Evolutionary conservation across 2,797 vertebrate genomes (phyloP).

Genomic region (Garrulus glandarius): DNA sequence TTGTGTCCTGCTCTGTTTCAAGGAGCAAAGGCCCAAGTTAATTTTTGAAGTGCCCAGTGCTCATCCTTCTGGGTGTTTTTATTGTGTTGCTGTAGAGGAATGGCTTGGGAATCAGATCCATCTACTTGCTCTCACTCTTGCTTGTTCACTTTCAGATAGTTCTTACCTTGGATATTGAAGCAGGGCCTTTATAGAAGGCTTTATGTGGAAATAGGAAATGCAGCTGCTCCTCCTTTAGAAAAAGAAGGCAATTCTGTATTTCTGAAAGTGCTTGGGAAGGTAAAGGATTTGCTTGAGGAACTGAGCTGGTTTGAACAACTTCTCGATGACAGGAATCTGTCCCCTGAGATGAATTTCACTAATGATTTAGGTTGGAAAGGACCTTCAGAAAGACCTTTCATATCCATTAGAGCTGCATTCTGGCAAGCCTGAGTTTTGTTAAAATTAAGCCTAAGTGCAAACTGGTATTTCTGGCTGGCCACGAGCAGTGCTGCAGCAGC

Average conservation of each 20-base stretch:
- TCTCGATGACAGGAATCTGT: background rate
- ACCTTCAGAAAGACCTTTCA: background rate
- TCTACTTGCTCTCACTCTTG: background rate
- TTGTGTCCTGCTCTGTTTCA: background rate
- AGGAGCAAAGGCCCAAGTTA: background rate
- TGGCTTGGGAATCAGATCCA: background rate
- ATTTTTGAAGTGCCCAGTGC: background rate
- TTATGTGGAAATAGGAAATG: background rate
- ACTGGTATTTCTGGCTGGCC: background rate
- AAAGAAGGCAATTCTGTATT: background rate
- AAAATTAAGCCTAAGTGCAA: background rate
- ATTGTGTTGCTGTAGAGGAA: background rate
- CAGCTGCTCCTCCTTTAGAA: background rate
- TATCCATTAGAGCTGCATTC: background rate
- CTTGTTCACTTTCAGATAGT: background rate
- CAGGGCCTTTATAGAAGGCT: background rate
- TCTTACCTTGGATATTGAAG: background rate
- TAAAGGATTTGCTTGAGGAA: background rate
- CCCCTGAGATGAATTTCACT: background rate
- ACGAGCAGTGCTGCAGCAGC: background rate
- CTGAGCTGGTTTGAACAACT: background rate
- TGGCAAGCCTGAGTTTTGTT: background rate
- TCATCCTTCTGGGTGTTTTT: background rate
- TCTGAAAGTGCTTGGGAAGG: background rate
- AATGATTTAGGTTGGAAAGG: background rate